A percentile compares a stretch with the other conserved stretches of the same genome.
These are phyloP conservation scores for Cairina moschata DNA, from an alignment of 2,113 vertebrate genomes.

Conservation along the genomic window DNA sequence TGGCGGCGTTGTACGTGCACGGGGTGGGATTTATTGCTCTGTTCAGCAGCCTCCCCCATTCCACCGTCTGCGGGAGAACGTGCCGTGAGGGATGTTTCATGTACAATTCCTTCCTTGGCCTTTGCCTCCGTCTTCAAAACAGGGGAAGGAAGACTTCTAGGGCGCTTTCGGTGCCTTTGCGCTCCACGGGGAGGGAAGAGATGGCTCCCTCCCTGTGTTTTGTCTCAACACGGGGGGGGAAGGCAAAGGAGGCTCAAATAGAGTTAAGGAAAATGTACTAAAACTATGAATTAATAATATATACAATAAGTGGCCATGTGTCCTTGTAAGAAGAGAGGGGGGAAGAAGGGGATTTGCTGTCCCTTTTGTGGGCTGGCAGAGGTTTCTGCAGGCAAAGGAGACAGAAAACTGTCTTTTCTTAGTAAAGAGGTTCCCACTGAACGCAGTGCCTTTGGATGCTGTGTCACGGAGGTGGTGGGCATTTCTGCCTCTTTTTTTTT, in stretches of 20 bases:
- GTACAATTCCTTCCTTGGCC: constrained; percentile 21
- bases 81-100: constrained; percentile 19
- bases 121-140: neutral
- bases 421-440: neutral
- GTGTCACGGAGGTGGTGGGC: neutral
- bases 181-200: neutral
- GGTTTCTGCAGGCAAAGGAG: neutral
- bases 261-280: neutral
- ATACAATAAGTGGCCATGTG: neutral
- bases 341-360: neutral
- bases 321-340: neutral
- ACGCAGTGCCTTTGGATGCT: neutral
- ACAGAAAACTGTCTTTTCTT: neutral
- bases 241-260: neutral
- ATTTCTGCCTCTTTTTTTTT: neutral
- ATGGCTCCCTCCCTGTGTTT: neutral
- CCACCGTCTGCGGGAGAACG: neutral
- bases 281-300: neutral
- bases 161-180: neutral
- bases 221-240: fast-evolving
- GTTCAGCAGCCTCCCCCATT: neutral
- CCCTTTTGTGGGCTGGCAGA: neutral
- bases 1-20: fast-evolving
- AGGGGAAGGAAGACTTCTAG: neutral
- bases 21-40: constrained; percentile 57